Percentiles rank a stretch among this genome's conserved stretches.
phyloP scores from a whole-genome alignment of 2,888 invertebrate species.

The Netelia fuscicornis region DNA sequence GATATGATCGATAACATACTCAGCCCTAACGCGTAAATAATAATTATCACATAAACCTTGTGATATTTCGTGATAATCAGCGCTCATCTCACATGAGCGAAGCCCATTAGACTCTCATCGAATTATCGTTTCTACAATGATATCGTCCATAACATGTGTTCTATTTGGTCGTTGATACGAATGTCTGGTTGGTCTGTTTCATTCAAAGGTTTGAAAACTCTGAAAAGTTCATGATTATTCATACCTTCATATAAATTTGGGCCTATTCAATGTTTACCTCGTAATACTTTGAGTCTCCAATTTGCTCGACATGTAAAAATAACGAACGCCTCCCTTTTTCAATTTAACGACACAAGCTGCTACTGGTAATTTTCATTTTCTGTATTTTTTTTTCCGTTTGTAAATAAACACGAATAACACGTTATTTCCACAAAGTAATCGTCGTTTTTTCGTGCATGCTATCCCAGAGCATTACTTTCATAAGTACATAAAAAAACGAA shows the following conservation, averaged over 20 bases:
- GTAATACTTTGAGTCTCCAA: too few relatives aligned
- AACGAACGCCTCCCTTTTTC: too few relatives aligned
- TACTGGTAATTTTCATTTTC: too few relatives aligned
- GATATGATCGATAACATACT: background rate
- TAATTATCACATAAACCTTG: background rate
- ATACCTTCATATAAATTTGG: background rate
- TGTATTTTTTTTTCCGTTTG: too few relatives aligned
- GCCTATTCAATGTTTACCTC: background rate
- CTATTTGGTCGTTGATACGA: background rate
- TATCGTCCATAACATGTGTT: background rate
- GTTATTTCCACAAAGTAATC: too few relatives aligned
- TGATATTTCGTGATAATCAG: background rate
- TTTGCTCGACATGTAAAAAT: too few relatives aligned
- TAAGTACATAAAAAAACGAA: too few relatives aligned
- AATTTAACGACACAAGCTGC: too few relatives aligned
- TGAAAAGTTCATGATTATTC: background rate
- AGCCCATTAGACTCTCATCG: background rate
- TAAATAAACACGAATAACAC: too few relatives aligned
- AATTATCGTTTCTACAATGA: background rate
- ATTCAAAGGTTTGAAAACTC: background rate
- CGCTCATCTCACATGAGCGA: conserved; percentile 19
- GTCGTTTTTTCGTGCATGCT: too few relatives aligned
- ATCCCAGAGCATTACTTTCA: too few relatives aligned
- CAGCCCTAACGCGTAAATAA: background rate
- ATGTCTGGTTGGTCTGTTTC: background rate